Base-by-base conservation (phyloP, 2,113 vertebrate genomes). In the Spea bombifrons region DNA sequence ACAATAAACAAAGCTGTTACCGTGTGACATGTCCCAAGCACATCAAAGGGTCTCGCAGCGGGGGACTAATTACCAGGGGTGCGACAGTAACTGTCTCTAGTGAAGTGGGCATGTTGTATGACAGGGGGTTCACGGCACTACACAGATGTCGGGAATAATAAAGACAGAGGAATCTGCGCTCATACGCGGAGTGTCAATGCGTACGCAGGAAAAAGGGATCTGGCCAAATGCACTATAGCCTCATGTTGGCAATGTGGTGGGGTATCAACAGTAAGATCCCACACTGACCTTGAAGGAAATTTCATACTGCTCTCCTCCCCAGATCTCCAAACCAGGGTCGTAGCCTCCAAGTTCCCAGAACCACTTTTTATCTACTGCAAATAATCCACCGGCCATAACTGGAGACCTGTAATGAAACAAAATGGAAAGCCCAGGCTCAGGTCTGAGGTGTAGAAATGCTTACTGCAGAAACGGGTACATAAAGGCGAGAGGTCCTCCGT, bases 361-460 rank as follows among this genome's bases (percentile, higher is more conserved):
- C 97, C 97, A 99, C 91, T 96, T 96, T 88, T 93, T 96, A 84
- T 99, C 94, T 84, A 99, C 94, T 8, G 96, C 95, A 48, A 99
- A 99, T 69, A 99, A 92, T 69, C 97, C 97, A 5, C 97, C 97
- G 0, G 97, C 97, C 97, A 99, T 99, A 86, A 99, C 97, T 0
- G 97, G 97, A 75, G 97, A 99, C 90, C 97, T 99, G 85, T 0
- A 81, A 75, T 88, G 87, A 87, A 85, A 82, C 55, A 59, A 13
- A 59, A 30, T 30, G 30, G 30, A 30, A 30, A 30, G 30, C 30
- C 30, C 30, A 30, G 30, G 30, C 30, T 30, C 30, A 30, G 30
- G 30, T 30, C 30, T 30, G 30, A 30, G 30, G 30, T 30, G 30
- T 30, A 30, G 30, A 30, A 30, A 30, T 30, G 30, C 30, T 30